Percentiles rank a stretch among this genome's conserved stretches.
These are phyloP conservation scores for Itoplectis maculator DNA, from an alignment of 2,888 invertebrate genomes.

Conservation along the genomic window DNA sequence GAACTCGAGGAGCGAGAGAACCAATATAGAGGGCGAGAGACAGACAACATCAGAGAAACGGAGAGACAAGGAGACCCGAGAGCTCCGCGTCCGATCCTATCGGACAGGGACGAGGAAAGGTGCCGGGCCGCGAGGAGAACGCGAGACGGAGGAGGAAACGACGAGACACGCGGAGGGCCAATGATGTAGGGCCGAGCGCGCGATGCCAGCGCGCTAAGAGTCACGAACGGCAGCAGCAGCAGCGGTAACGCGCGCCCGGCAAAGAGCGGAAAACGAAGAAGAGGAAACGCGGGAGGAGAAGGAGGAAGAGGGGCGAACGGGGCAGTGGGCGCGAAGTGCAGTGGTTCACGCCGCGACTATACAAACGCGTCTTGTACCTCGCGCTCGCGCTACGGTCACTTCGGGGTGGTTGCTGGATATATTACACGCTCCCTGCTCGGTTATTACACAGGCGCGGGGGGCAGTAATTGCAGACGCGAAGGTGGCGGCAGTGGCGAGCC, in stretches of 20 bases:
- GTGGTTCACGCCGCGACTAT: slow-evolving; percentile 54
- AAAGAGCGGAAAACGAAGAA: slow-evolving; percentile 16
- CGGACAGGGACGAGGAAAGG: slow-evolving; percentile 34
- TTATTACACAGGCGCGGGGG: slow-evolving; percentile 81
- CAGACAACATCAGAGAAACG: too few species aligned
- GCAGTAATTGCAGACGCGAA: slow-evolving; percentile 76
- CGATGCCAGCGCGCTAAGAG: neutral
- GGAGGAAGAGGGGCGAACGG: slow-evolving; percentile 22
- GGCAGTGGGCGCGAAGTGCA: slow-evolving; percentile 64
- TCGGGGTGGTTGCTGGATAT: slow-evolving; percentile 80
- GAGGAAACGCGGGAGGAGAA: slow-evolving; percentile 33
- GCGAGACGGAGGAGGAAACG: slow-evolving; percentile 32
- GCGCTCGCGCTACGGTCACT: slow-evolving; percentile 71
- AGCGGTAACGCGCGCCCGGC: slow-evolving; percentile 28
- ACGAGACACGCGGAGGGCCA: slow-evolving; percentile 35
- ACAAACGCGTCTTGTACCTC: neutral
- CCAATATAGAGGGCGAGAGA: neutral
- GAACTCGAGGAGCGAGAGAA: slow-evolving; percentile 20
- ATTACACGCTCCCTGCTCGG: slow-evolving; percentile 79
- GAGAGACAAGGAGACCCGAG: slow-evolving; percentile 45
- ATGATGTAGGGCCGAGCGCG: slow-evolving; percentile 58
- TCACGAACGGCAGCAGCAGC: slow-evolving; percentile 43
- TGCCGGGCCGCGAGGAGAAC: slow-evolving; percentile 17
- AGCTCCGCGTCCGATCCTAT: slow-evolving; percentile 55
- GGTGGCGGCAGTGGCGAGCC: slow-evolving; percentile 60